Percentiles rank a stretch among this genome's conserved stretches.
These are phyloP conservation scores for Brachyhypopomus gauderio DNA, from an alignment of 2,113 vertebrate species.

Conservation along the genomic window DNA sequence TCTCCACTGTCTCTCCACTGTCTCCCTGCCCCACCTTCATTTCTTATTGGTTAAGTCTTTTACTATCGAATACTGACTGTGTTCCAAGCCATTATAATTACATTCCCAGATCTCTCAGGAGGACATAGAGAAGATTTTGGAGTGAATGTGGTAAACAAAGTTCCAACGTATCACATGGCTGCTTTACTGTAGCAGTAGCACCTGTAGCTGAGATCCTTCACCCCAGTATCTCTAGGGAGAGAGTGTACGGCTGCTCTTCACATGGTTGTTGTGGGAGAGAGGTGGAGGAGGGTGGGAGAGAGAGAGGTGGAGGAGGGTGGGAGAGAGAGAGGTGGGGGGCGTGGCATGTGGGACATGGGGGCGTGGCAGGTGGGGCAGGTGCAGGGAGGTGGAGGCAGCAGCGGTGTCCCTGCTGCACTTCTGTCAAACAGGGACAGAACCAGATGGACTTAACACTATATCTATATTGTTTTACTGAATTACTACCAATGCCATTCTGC, in stretches of 20 bases:
- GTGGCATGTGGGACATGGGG: too few species aligned
- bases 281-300: background rate
- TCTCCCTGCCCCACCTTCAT: conserved; percentile 16
- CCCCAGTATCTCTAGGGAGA: background rate
- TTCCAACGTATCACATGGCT: background rate
- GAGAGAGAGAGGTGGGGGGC: too few species aligned
- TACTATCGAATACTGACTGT: background rate
- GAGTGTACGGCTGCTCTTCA: background rate
- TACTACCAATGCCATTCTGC: too few species aligned
- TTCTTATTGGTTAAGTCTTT: background rate
- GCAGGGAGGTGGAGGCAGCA: background rate
- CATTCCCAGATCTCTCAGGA: background rate
- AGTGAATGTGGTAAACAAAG: background rate
- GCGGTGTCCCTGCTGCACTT: background rate
- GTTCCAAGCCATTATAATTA: too few species aligned
- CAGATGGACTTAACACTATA: background rate
- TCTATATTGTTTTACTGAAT: background rate
- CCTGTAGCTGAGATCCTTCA: background rate
- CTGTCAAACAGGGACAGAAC: background rate
- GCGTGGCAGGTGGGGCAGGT: too few species aligned
- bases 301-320: too few species aligned
- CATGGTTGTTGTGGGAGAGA: background rate
- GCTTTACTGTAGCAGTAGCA: too few species aligned
- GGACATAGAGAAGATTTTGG: background rate
- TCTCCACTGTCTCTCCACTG: too few species aligned